Conservation (phyloP, 2,888 invertebrate genomes). For the Hypomecis atomaria region DNA sequence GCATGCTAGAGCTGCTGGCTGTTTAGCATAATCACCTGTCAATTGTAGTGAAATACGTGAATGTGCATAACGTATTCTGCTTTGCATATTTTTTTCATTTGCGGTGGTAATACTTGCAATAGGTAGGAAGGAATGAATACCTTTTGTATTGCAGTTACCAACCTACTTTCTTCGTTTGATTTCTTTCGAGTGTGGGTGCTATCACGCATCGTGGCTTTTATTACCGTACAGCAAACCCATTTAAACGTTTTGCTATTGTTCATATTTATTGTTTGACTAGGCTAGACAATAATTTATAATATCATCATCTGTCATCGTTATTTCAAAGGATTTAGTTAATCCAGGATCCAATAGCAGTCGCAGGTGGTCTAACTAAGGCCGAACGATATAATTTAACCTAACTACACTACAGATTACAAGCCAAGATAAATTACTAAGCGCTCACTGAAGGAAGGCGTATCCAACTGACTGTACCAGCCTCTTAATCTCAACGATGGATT, state of each 20-base stretch:
- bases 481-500: slow-evolving; percentile 1
- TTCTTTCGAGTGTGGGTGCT: neutral
- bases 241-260: neutral
- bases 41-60: slow-evolving; percentile 54
- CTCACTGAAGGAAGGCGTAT: slow-evolving; percentile 9
- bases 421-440: slow-evolving; percentile 29
- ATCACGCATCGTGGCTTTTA: neutral
- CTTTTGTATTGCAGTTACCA: neutral
- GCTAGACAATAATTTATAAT: neutral
- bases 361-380: slow-evolving; percentile 50
- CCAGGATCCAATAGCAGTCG: slow-evolving; percentile 41
- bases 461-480: neutral
- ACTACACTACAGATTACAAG: slow-evolving; percentile 47
- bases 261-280: too few relatives aligned
- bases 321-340: slow-evolving; percentile 36
- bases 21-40: slow-evolving; percentile 74
- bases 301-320: slow-evolving; percentile 9
- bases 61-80: slow-evolving; percentile 32
- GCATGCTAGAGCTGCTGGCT: slow-evolving; percentile 57
- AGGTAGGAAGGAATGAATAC: neutral
- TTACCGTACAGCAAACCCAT: neutral
- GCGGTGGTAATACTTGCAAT: slow-evolving; percentile 6
- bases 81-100: slow-evolving; percentile 24
- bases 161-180: slow-evolving; percentile 5
- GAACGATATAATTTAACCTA: slow-evolving; percentile 55